Evolutionary conservation across 2,113 vertebrate species (phyloP).

Genomic region (Brachirus orientalis): DNA sequence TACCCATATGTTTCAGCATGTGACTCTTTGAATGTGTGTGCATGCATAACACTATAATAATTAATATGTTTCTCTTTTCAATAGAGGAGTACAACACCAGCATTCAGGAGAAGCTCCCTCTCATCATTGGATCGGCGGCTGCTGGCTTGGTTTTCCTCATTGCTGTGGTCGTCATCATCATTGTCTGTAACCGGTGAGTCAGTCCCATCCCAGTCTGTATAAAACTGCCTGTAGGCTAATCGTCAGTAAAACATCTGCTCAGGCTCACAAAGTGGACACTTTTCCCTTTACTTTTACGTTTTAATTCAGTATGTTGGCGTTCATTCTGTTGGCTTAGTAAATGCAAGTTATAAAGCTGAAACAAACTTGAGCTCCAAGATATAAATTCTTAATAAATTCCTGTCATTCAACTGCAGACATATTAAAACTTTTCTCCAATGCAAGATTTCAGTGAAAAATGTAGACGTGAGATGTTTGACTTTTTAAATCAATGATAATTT

Average conservation of each 20-base stretch:
- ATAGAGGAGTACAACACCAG: conserved; percentile 96
- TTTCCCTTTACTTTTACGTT: conserved; percentile 8
- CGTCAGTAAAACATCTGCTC: conserved; percentile 5
- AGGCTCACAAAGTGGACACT: not conserved
- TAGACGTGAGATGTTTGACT: no score
- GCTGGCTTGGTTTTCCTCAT: conserved; percentile 96
- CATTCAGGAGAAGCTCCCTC: conserved; percentile 96
- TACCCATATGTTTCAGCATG: conserved; percentile 73
- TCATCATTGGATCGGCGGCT: conserved; percentile 95
- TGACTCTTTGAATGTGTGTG: conserved; percentile 38
- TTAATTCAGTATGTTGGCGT: conserved; percentile 2
- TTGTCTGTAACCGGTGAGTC: conserved; percentile 95
- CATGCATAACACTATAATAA: conserved; percentile 13
- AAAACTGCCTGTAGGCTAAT: not conserved
- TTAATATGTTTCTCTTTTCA: conserved; percentile 27
- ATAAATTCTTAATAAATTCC: conserved; percentile 36
- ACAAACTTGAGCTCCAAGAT: conserved; percentile 9
- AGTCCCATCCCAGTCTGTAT: conserved; percentile 38
- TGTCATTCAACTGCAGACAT: conserved; percentile 24
- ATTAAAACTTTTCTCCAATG: no score
- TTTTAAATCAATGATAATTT: no score
- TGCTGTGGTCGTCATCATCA: conserved; percentile 91
- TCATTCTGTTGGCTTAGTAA: conserved; percentile 33
- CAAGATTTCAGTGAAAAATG: no score
- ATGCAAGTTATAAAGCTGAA: conserved; percentile 3